Evolutionary conservation across 2,113 vertebrate species (phyloP).

Genomic region (Macquaria ambigua): DNA sequence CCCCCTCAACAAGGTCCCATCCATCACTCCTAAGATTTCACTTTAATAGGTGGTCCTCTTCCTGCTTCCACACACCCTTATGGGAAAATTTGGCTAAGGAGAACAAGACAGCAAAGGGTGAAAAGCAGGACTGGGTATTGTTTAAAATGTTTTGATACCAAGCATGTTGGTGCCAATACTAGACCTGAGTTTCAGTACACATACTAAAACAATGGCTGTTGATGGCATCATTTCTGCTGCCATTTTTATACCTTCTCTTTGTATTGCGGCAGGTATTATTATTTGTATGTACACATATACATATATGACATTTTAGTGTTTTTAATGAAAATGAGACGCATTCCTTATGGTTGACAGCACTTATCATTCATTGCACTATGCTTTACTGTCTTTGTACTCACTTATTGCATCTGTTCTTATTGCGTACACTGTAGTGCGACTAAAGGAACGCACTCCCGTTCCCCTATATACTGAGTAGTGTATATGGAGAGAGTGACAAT

Average conservation of each 20-base stretch:
- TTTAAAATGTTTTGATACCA: slow-evolving; percentile 10
- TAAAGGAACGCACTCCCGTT: no score
- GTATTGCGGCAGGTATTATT: background rate
- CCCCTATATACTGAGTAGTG: background rate
- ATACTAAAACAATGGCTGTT: background rate
- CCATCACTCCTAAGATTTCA: slow-evolving; percentile 85
- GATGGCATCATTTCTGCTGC: background rate
- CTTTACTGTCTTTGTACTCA: background rate
- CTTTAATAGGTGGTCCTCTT: slow-evolving; percentile 83
- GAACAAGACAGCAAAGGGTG: slow-evolving; percentile 39
- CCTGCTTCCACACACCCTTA: slow-evolving; percentile 70
- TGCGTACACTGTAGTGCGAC: background rate
- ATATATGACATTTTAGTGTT: background rate
- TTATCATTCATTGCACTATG: background rate
- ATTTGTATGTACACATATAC: no score
- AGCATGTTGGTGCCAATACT: background rate
- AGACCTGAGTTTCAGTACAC: background rate
- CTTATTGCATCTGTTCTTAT: background rate
- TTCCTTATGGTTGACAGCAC: background rate
- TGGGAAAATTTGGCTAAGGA: slow-evolving; percentile 63
- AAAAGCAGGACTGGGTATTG: slow-evolving; percentile 27
- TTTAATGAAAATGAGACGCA: background rate
- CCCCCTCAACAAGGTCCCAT: slow-evolving; percentile 80
- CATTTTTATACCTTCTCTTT: background rate
- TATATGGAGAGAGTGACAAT: background rate